Evolutionary conservation across 2,113 vertebrate genomes (phyloP).

Genomic region (Genyomyrus donnyi): DNA sequence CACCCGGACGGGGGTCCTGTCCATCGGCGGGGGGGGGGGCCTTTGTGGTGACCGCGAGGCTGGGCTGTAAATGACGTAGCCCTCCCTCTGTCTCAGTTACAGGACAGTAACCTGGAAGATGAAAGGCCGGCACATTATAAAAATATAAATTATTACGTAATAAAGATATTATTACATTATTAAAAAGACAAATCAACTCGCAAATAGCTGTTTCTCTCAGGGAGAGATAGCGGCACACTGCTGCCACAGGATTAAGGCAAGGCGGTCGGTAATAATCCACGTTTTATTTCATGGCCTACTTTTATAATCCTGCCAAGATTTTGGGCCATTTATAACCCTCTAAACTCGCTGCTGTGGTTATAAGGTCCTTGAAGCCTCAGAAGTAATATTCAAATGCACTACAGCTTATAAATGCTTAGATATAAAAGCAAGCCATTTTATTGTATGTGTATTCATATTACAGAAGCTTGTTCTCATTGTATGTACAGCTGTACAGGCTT

Average conservation of each 20-base stretch:
- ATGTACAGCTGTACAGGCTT: neutral
- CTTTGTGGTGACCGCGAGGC: neutral
- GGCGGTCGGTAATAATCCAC: neutral
- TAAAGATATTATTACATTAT: neutral
- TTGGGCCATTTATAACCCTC: constrained; percentile 1
- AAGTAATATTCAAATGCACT: neutral
- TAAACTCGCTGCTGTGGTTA: neutral
- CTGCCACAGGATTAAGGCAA: neutral
- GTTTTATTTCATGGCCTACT: neutral
- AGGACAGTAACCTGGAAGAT: neutral
- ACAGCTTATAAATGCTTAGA: neutral
- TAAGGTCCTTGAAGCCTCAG: neutral
- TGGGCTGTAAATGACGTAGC: neutral
- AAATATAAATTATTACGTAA: neutral
- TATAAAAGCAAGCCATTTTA: constrained; percentile 7
- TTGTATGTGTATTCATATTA: neutral
- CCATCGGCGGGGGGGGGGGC: neutral
- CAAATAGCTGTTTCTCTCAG: neutral
- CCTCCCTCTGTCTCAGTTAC: neutral
- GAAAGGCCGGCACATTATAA: neutral
- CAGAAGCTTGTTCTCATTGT: neutral
- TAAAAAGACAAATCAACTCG: neutral
- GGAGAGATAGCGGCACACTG: neutral
- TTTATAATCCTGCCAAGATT: neutral
- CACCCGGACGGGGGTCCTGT: neutral